These are phyloP conservation scores for Chrysogorgia sp. DNA, from an alignment of 92 coral and sea anemone genomes.

Conservation along the genomic window DNA sequence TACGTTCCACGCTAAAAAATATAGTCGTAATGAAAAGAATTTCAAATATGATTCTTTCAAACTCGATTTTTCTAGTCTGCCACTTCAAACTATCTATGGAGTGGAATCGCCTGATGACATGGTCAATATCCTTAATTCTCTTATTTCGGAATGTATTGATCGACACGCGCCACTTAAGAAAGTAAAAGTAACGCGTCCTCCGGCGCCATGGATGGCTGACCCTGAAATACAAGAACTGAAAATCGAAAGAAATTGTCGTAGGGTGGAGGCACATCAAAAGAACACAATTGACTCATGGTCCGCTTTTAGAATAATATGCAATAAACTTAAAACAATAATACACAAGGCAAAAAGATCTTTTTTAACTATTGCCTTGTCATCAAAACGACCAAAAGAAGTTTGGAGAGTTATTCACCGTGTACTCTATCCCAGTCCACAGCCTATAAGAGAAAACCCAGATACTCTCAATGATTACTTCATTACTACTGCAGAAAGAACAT, in stretches of 20 bases:
- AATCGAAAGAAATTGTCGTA: conserved; percentile 32
- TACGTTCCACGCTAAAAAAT: conserved; percentile 39
- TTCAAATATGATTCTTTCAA: background rate
- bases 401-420: conserved; percentile 70
- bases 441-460: conserved; percentile 46
- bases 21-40: background rate
- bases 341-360: conserved; percentile 55
- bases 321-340: conserved; percentile 59
- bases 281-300: conserved; percentile 51
- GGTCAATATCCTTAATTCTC: conserved; percentile 20
- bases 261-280: conserved; percentile 23
- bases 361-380: conserved; percentile 50
- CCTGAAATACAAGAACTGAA: conserved; percentile 53
- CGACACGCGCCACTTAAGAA: conserved; percentile 59
- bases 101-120: conserved; percentile 43
- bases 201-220: conserved; percentile 60
- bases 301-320: conserved; percentile 60
- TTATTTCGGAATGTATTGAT: conserved; percentile 58
- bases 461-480: conserved; percentile 43
- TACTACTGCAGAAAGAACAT: conserved; percentile 49
- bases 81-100: conserved; percentile 19
- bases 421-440: conserved; percentile 61
- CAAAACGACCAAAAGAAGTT: conserved; percentile 65
- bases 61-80: conserved; percentile 20
- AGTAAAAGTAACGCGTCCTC: conserved; percentile 66